A percentile compares a stretch with the other conserved stretches of the same genome.
phyloP scores from a whole-genome alignment of 2,797 vertebrate genomes.

The Pitangus sulphuratus region DNA sequence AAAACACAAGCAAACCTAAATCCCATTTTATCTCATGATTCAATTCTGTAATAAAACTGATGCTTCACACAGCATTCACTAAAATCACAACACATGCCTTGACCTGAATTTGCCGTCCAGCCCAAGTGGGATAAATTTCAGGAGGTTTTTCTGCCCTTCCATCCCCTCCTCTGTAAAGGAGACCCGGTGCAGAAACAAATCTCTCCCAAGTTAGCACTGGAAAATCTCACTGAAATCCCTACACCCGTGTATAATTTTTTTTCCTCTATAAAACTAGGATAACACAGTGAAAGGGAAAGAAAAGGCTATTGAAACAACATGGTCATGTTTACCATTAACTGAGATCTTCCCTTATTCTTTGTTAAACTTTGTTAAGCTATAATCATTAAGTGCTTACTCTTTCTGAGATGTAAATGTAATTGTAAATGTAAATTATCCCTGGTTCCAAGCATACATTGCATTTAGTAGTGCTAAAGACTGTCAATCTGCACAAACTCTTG shows the following conservation, averaged over 20 bases:
- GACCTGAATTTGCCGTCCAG: not conserved
- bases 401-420: constrained; percentile 12
- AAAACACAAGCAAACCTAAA: not conserved
- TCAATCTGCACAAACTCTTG: constrained; percentile 21
- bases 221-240: not conserved
- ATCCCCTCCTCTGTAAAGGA: not conserved
- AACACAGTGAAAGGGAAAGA: not conserved
- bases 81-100: not conserved
- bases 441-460: not conserved
- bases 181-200: not conserved
- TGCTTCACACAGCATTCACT: not conserved
- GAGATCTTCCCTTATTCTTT: not conserved
- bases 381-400: not conserved
- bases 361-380: not conserved
- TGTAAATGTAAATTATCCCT: not conserved
- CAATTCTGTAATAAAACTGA: not conserved
- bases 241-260: not conserved
- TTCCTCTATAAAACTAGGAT: not conserved
- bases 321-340: not conserved
- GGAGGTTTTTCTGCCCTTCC: not conserved
- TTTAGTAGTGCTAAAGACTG: constrained; percentile 8
- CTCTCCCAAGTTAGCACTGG: not conserved
- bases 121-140: not conserved
- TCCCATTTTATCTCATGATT: not conserved
- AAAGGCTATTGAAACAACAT: not conserved